Evolutionary conservation across 2,113 vertebrate species (phyloP), one percentile per base, ranked within the genome.

Genomic region (Dascyllus trimaculatus): DNA sequence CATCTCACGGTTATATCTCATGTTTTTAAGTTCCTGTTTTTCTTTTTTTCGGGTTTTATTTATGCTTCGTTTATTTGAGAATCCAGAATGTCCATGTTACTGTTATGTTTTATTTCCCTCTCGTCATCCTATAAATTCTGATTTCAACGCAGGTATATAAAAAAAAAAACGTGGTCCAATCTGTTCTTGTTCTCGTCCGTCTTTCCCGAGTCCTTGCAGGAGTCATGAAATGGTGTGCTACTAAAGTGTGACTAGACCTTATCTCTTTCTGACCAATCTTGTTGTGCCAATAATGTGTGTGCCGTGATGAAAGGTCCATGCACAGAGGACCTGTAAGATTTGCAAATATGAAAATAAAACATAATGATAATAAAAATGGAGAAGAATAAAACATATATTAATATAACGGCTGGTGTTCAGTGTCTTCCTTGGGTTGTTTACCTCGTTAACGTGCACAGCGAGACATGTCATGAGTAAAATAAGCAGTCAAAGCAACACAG

Each of bases 371-470:
- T 87, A 82, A 90, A 91, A 89, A 93, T 76, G 69, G 68, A 92
- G 80, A 91, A 88, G 71, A 93, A 92, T 89, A 90, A 91, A 94
- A 90, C 86, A 92, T 93, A 93, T 93, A 93, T 94, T 93, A 91
- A 86, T 94, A 91, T 86, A 89, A 88, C 26, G 71, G 51, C 25
- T 5, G 67, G n/a, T 65, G 22, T 57, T 54, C 57, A 40, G 52
- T 81, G 81, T 74, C 21, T 82, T 84, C 62, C 60, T 86, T 88
- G 64, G 18, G 3, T 45, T n/a, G n/a, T n/a, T n/a, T n/a, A n/a
- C n/a, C 5, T 29, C 5, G 26, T 29, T 29, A 29, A 29, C 26
- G 5, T 29, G 5, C 26, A 29, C 26, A 29, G n/a, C 5, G 7
- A 32, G 32, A 32, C 32, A 32, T 5, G 5, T 29, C 32, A 32